These are phyloP conservation scores for Hydroisotoma schaefferi DNA, from an alignment of 2,888 invertebrate species.

Conservation along the genomic window DNA sequence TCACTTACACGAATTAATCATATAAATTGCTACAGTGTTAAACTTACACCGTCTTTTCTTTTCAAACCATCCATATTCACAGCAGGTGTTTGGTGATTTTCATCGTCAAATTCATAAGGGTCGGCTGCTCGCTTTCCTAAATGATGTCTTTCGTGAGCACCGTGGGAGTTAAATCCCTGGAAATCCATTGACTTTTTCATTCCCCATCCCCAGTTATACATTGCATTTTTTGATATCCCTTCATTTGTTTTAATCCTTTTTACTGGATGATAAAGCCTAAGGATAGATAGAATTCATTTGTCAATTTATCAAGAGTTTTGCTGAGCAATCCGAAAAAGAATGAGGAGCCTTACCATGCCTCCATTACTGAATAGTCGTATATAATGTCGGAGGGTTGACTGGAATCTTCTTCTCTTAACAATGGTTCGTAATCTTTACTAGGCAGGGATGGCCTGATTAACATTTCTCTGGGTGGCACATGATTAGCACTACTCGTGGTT, in stretches of 20 bases:
- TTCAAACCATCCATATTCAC: slow-evolving; percentile 54
- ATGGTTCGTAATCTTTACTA: slow-evolving; percentile 72
- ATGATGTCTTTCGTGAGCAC: slow-evolving; percentile 27
- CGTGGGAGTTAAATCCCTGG: slow-evolving; percentile 4
- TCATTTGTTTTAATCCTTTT: slow-evolving; percentile 70
- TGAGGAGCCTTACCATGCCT: slow-evolving; percentile 78
- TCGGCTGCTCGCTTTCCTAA: slow-evolving; percentile 52
- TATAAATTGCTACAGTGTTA: too few species aligned
- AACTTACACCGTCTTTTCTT: slow-evolving; percentile 56
- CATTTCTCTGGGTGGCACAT: slow-evolving; percentile 42
- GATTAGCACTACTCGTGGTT: slow-evolving; percentile 5
- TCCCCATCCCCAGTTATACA: slow-evolving; percentile 47
- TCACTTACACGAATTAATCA: slow-evolving; percentile 7
- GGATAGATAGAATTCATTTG: neutral
- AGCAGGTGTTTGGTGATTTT: slow-evolving; percentile 53
- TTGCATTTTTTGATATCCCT: slow-evolving; percentile 26
- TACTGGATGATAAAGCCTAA: slow-evolving; percentile 81
- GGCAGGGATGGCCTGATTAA: slow-evolving; percentile 74
- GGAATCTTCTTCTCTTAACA: slow-evolving; percentile 71
- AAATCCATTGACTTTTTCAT: slow-evolving; percentile 41
- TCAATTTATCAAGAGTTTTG: neutral
- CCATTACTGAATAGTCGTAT: slow-evolving; percentile 81
- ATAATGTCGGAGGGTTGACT: slow-evolving; percentile 69
- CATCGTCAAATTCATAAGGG: slow-evolving; percentile 71
- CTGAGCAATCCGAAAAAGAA: neutral